A percentile compares a stretch with the other conserved stretches of the same genome.
phyloP scores from a whole-genome alignment of 2,113 vertebrate genomes.

The Ondatra zibethicus region DNA sequence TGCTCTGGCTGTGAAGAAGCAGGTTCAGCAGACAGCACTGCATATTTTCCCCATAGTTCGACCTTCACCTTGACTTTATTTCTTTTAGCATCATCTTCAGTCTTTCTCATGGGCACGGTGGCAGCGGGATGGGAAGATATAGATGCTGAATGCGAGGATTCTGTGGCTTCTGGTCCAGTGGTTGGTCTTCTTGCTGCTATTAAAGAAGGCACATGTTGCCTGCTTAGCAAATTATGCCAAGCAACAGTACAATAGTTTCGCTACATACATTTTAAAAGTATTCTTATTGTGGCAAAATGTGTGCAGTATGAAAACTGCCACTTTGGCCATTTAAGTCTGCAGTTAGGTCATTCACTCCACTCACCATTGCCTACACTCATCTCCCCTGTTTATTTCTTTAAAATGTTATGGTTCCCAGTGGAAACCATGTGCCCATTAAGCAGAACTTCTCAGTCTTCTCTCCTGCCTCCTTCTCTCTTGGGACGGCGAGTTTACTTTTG shows the following conservation, averaged over 20 bases:
- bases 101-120: neutral
- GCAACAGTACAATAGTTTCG: neutral
- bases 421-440: neutral
- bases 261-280: neutral
- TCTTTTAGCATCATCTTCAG: neutral
- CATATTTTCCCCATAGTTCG: neutral
- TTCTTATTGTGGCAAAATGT: neutral
- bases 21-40: neutral
- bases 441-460: neutral
- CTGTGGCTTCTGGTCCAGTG: neutral
- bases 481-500: neutral
- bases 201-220: neutral
- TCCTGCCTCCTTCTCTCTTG: neutral
- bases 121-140: neutral
- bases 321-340: neutral
- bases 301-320: neutral
- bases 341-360: neutral
- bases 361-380: neutral
- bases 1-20: neutral
- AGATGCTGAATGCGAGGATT: neutral
- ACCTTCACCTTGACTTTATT: neutral
- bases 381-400: neutral
- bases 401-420: neutral
- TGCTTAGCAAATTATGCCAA: conserved; percentile 8
- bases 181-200: neutral